Conservation (phyloP, 2,888 invertebrate genomes). For the Busseola fusca region DNA sequence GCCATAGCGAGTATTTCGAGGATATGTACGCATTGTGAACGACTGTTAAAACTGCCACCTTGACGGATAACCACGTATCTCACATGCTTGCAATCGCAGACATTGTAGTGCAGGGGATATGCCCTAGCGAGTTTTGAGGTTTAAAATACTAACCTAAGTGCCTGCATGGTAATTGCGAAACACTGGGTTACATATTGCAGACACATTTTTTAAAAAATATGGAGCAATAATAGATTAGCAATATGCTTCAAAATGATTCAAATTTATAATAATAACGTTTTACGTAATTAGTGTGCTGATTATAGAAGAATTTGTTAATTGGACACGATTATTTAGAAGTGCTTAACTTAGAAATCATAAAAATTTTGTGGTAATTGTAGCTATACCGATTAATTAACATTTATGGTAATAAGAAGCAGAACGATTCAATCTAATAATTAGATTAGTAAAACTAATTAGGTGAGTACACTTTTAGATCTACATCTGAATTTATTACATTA, state of each 20-base stretch:
- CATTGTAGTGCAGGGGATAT: not conserved
- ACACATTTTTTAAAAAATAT: too few relatives aligned
- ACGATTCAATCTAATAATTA: constrained; percentile 5
- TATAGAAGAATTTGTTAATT: constrained; percentile 16
- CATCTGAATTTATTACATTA: too few relatives aligned
- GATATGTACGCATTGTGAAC: constrained; percentile 16
- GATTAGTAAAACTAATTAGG: not conserved
- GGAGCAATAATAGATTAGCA: too few relatives aligned
- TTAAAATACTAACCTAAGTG: too few relatives aligned
- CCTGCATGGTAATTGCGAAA: too few relatives aligned
- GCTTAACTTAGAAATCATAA: not conserved
- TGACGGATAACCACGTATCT: not conserved
- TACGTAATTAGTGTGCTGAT: too few relatives aligned
- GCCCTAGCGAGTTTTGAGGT: not conserved
- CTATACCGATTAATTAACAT: constrained; percentile 21
- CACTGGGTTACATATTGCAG: too few relatives aligned
- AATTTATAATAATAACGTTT: too few relatives aligned
- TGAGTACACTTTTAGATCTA: not conserved
- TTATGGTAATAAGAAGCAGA: not conserved
- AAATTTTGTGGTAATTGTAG: not conserved
- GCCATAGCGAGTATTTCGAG: constrained; percentile 12
- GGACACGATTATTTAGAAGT: not conserved
- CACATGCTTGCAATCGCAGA: not conserved
- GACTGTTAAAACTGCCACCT: not conserved
- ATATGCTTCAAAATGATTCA: too few relatives aligned